Evolutionary conservation across 2,888 invertebrate genomes (phyloP).

Genomic region (Tetranychus piercei): DNA sequence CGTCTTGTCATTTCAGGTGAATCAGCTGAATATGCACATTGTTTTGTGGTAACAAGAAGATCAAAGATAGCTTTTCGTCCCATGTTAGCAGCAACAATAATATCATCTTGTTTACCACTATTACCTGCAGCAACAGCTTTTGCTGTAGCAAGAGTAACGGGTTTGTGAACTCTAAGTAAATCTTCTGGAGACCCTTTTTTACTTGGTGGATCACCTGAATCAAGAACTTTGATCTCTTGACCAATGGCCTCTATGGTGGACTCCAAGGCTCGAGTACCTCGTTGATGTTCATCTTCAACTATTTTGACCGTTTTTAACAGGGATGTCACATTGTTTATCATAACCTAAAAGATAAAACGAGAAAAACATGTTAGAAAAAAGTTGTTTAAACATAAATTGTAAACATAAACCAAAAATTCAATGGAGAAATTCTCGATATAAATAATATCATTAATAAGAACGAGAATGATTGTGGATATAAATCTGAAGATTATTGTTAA

Average conservation of each 20-base stretch:
- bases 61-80: conserved; percentile 89
- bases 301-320: conserved; percentile 95
- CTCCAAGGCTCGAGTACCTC: conserved; percentile 88
- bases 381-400: neutral
- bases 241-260: conserved; percentile 93
- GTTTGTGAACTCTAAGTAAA: conserved; percentile 74
- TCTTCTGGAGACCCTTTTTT: conserved; percentile 64
- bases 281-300: conserved; percentile 91
- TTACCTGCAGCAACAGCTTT: conserved; percentile 84
- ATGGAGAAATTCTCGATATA: no score
- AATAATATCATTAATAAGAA: neutral
- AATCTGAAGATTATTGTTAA: neutral
- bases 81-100: conserved; percentile 85
- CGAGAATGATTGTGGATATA: neutral
- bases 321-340: conserved; percentile 80
- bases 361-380: neutral
- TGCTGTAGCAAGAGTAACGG: conserved; percentile 80
- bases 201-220: conserved; percentile 28
- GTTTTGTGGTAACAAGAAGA: conserved; percentile 70
- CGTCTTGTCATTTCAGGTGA: conserved; percentile 52
- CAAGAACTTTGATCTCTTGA: conserved; percentile 62
- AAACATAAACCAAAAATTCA: no score
- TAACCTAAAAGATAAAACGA: conserved; percentile 19
- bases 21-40: conserved; percentile 51
- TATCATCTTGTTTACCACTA: conserved; percentile 75